phyloP scores from a whole-genome alignment of 1,140 invertebrate species.

The Caenorhabditis inopinata region DNA sequence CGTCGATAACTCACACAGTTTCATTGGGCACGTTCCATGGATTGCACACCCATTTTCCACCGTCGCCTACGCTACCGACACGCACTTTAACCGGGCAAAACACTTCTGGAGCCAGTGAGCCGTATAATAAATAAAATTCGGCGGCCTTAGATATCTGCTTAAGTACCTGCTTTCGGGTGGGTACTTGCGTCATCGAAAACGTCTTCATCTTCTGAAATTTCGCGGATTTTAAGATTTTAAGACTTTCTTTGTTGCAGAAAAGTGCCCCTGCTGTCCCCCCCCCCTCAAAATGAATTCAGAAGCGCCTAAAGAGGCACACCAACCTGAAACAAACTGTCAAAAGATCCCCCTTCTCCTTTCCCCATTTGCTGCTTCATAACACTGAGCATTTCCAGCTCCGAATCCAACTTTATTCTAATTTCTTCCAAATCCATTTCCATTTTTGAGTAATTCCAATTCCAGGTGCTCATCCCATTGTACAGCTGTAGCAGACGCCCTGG shows the following conservation, averaged over 20 bases:
- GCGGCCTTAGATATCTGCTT: background rate
- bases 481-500: too few species aligned
- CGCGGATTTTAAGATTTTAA: background rate
- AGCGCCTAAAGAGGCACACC: too few species aligned
- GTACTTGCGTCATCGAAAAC: background rate
- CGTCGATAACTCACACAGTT: background rate
- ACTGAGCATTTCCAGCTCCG: too few species aligned
- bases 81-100: slow-evolving; percentile 22
- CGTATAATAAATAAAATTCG: background rate
- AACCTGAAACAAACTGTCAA: too few species aligned
- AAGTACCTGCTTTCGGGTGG: background rate
- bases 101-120: background rate
- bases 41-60: slow-evolving; percentile 41
- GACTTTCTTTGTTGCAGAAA: background rate
- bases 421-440: too few species aligned
- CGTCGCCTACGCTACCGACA: slow-evolving; percentile 21
- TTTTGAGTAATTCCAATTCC: too few species aligned
- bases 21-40: slow-evolving; percentile 2
- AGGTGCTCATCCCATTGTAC: too few species aligned
- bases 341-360: too few species aligned
- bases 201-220: background rate
- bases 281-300: too few species aligned
- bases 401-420: too few species aligned
- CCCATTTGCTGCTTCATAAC: too few species aligned
- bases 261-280: too few species aligned